These are phyloP conservation scores for Poecile montanus DNA, from an alignment of 2,797 vertebrate species.

Conservation along the genomic window DNA sequence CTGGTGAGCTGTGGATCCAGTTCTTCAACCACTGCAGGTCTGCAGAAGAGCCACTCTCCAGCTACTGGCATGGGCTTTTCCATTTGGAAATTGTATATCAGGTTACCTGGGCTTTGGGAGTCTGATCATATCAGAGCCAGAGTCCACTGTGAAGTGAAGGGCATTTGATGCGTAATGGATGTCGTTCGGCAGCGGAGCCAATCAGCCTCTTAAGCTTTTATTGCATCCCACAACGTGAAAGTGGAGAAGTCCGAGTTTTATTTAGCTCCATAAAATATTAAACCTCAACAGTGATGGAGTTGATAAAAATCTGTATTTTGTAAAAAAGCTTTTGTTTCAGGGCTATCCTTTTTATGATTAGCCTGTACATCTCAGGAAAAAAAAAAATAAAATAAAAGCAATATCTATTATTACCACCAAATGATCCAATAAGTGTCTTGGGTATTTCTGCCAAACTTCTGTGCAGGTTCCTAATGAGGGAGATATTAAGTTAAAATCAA, in stretches of 20 bases:
- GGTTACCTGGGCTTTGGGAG: constrained; percentile 29
- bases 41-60: background rate
- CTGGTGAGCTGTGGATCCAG: background rate
- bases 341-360: constrained; percentile 57
- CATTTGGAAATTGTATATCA: constrained; percentile 37
- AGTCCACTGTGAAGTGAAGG: constrained; percentile 46
- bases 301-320: constrained; percentile 70
- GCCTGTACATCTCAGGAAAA: background rate
- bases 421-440: constrained; percentile 64
- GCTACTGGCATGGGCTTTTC: background rate
- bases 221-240: constrained; percentile 56
- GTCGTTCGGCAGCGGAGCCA: background rate
- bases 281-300: constrained; percentile 56
- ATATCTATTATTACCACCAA: constrained; percentile 58
- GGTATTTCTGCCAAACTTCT: constrained; percentile 69
- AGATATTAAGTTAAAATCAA: constrained; percentile 74
- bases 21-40: background rate
- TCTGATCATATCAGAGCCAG: background rate
- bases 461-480: constrained; percentile 68
- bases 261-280: constrained; percentile 74
- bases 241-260: constrained; percentile 67
- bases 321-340: constrained; percentile 65
- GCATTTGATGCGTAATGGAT: constrained; percentile 24
- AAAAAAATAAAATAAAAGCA: background rate
- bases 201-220: constrained; percentile 62